Conservation (phyloP, 2,888 invertebrate species). For the Linnaemya vulpina region DNA sequence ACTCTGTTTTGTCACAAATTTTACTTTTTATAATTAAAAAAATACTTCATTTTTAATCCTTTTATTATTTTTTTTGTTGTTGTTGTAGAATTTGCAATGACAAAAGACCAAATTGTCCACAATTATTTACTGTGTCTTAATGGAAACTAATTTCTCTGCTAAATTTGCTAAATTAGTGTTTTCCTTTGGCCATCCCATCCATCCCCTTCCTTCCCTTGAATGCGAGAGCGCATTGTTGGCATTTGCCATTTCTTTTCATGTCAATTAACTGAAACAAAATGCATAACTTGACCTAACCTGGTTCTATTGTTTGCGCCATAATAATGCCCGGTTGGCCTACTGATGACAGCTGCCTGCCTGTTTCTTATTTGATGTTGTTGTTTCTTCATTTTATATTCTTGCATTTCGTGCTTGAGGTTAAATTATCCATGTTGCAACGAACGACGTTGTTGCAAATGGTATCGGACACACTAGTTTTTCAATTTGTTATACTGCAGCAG, state of each 20-base stretch:
- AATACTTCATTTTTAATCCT: too few species aligned
- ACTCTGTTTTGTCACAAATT: too few species aligned
- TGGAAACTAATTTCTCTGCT: slow-evolving; percentile 15
- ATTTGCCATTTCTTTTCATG: slow-evolving; percentile 29
- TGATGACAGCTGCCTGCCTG: slow-evolving; percentile 65
- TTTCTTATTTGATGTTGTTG: slow-evolving; percentile 31
- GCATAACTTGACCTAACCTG: slow-evolving; percentile 57
- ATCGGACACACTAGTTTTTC: slow-evolving; percentile 58
- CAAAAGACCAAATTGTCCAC: background rate
- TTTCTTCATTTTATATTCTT: slow-evolving; percentile 15
- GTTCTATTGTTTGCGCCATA: slow-evolving; percentile 44
- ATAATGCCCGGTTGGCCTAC: slow-evolving; percentile 54
- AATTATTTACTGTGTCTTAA: slow-evolving; percentile 25
- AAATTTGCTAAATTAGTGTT: background rate
- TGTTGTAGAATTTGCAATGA: background rate
- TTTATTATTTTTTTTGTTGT: too few species aligned
- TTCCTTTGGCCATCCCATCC: slow-evolving; percentile 38
- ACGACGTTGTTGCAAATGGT: slow-evolving; percentile 42
- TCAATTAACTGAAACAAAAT: slow-evolving; percentile 29
- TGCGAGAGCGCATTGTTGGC: background rate
- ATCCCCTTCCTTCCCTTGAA: background rate
- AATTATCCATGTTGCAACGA: slow-evolving; percentile 43
- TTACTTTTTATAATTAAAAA: too few species aligned
- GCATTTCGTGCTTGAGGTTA: slow-evolving; percentile 40
- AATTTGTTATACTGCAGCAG: slow-evolving; percentile 68